Base-by-base conservation (phyloP, 2,888 invertebrate genomes). In the Oxyteleia sp. region DNA sequence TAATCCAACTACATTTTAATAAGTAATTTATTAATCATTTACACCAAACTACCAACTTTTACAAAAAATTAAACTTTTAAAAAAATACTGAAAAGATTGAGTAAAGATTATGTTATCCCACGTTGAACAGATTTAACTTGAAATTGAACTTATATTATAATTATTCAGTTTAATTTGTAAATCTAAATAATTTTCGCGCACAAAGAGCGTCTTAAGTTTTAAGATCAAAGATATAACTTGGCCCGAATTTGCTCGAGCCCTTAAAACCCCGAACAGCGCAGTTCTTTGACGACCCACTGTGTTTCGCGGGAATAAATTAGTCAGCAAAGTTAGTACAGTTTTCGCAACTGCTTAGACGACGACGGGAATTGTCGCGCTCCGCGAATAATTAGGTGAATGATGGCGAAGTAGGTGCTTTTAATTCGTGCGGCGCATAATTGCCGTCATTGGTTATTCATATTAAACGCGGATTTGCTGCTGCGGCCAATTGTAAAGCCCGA, bases 301-400 rank as follows among this genome's bases (percentile, higher is more conserved):
- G 10, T 45, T 13, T 49, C 55, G 18, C n/a, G 38, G 1, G 15
- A 51, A 51, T n/a, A 49, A 74, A 32, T 53, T 51, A 63, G 29
- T 29, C 20, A 13, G 23, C 38, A 29, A 72, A 51, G 45, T 72
- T 53, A 51, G 63, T 29, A 18, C 45, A 41, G 55, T 63, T 74
- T 51, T 41, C 32, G 63, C 51, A 26, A 35, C 53, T 43, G 45
- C 64, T 75, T 64, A 75, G 64, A 63, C 51, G 53, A 29, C 11
- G 61, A 15, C 45, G 15, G n/a, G 69, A 63, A 71, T 79, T 79
- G 64, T 79, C 55, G 26, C 57, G 57, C 59, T 43, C 53, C n/a
- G 29, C 49, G 59, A 80, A 80, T 80, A 79, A 79, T 79, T 79
- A 43, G 64, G 72, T 72, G 72, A 79, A 79, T 79, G 72, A 79